Conservation (phyloP, 2,888 invertebrate species). For the Odontomyia ornata region DNA sequence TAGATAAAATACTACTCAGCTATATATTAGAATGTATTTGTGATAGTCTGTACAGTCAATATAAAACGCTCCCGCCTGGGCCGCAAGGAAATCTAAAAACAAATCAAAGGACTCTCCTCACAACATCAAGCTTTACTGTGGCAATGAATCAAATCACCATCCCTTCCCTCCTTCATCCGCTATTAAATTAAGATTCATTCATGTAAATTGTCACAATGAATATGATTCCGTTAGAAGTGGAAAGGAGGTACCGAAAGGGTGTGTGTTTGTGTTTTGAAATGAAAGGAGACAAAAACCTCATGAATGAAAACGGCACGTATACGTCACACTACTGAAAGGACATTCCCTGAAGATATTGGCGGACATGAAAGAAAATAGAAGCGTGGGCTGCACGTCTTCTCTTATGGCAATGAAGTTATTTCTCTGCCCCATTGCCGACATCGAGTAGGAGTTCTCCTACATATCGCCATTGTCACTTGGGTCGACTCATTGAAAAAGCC, state of each 20-base stretch:
- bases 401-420: background rate
- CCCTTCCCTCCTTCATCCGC: background rate
- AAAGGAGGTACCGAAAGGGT: too few relatives aligned
- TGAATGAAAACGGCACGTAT: background rate
- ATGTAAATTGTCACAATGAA: conserved; percentile 8
- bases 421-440: background rate
- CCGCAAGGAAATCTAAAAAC: too few relatives aligned
- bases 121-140: too few relatives aligned
- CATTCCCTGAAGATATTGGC: background rate
- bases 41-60: too few relatives aligned
- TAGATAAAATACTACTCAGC: too few relatives aligned
- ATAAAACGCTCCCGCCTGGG: too few relatives aligned
- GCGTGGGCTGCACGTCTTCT: background rate
- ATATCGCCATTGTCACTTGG: background rate
- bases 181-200: conserved; percentile 5
- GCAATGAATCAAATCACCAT: background rate
- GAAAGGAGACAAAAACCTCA: too few relatives aligned
- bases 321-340: background rate
- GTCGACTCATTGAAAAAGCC: background rate
- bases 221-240: background rate
- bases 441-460: background rate
- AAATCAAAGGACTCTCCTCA: too few relatives aligned
- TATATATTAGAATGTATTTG: too few relatives aligned
- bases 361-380: background rate
- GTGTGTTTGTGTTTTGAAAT: too few relatives aligned